Percentiles rank a stretch among this genome's conserved stretches.
Evolutionary conservation across 2,113 vertebrate species (phyloP).

Genomic region (Leiothrix lutea): DNA sequence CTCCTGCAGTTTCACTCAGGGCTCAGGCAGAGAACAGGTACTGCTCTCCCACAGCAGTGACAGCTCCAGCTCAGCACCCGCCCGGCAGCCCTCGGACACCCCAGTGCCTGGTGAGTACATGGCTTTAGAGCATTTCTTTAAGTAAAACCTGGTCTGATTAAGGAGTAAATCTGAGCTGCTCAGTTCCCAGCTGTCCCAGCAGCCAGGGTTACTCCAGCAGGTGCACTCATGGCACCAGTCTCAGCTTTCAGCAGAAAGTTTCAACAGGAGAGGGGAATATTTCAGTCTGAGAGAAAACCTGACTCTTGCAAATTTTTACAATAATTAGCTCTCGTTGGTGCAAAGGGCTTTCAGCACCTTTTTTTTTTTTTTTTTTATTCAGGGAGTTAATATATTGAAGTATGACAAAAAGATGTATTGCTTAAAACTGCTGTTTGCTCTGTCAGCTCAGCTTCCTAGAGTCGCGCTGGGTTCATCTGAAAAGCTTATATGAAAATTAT

Average conservation of each 20-base stretch:
- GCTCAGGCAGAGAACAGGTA: constrained; percentile 78
- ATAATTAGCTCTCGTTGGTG: neutral
- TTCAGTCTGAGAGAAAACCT: neutral
- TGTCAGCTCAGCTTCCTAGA: neutral
- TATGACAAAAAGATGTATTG: neutral
- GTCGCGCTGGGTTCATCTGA: neutral
- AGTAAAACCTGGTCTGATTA: neutral
- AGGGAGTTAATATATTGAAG: neutral
- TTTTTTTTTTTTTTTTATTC: neutral
- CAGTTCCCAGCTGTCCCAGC: neutral
- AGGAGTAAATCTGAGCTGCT: neutral
- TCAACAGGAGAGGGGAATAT: neutral
- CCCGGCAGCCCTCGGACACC: constrained; percentile 2
- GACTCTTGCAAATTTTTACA: neutral
- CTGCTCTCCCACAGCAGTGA: constrained; percentile 66
- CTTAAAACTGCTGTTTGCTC: neutral
- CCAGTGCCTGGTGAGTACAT: constrained; percentile 64
- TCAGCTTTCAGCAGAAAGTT: neutral
- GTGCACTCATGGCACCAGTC: constrained; percentile 40
- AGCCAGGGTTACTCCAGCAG: constrained; percentile 42
- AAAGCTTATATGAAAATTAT: neutral
- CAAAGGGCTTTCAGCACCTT: neutral
- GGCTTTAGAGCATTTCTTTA: neutral
- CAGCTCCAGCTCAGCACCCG: constrained; percentile 46
- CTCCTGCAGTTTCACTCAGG: constrained; percentile 85